Conservation (phyloP, 2,113 vertebrate species). For the Columba livia region DNA sequence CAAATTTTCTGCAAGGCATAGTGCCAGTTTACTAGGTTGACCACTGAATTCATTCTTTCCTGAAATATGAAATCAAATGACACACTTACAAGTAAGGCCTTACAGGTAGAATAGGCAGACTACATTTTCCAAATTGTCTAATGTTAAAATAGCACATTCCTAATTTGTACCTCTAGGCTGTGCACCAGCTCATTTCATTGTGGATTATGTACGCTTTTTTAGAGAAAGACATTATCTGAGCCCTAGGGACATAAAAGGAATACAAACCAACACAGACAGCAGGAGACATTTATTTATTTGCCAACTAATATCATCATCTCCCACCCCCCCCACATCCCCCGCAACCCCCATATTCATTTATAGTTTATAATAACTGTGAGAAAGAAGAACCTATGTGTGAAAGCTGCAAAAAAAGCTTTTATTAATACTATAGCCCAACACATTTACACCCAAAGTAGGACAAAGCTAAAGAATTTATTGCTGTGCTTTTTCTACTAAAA, state of each 20-base stretch:
- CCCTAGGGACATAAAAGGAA: slow-evolving; percentile 24
- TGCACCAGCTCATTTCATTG: slow-evolving; percentile 55
- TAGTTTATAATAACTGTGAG: slow-evolving; percentile 9
- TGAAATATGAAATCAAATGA: not conserved
- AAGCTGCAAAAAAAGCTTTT: slow-evolving; percentile 18
- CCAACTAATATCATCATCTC: not conserved
- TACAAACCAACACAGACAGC: slow-evolving; percentile 47
- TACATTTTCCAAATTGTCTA: slow-evolving; percentile 12
- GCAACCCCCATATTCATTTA: not conserved
- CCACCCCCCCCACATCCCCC: too few relatives aligned
- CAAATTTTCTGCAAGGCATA: not conserved
- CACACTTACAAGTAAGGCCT: not conserved
- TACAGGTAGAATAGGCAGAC: not conserved
- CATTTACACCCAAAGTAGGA: not conserved
- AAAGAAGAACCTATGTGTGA: slow-evolving; percentile 30
- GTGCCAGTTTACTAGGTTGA: not conserved
- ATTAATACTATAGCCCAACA: slow-evolving; percentile 25
- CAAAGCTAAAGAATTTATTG: not conserved
- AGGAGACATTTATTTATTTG: slow-evolving; percentile 53
- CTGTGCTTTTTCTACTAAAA: slow-evolving; percentile 4
- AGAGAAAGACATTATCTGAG: slow-evolving; percentile 64
- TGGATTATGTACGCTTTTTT: slow-evolving; percentile 61
- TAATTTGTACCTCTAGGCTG: slow-evolving; percentile 55
- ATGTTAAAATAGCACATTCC: slow-evolving; percentile 42
- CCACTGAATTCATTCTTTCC: not conserved